These are phyloP conservation scores for Drosophila albomicans DNA, from an alignment of 1,140 invertebrate genomes.

Conservation along the genomic window DNA sequence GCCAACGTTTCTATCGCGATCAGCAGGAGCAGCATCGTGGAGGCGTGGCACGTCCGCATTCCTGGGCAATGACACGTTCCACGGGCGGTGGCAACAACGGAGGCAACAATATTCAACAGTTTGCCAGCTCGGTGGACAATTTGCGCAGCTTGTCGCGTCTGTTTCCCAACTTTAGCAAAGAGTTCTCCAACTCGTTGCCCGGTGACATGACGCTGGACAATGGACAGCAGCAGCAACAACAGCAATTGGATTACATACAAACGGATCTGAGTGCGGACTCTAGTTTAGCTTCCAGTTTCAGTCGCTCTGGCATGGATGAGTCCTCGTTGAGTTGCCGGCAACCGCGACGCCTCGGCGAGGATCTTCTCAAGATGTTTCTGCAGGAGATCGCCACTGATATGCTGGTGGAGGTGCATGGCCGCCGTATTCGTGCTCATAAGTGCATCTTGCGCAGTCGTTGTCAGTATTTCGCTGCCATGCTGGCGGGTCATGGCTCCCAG, in stretches of 20 bases:
- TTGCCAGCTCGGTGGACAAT: constrained; percentile 84
- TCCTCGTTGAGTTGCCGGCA: constrained; percentile 85
- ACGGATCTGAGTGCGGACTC: constrained; percentile 80
- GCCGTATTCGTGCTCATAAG: constrained; percentile 93
- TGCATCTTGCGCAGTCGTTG: constrained; percentile 95
- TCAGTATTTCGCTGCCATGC: constrained; percentile 95
- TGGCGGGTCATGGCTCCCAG: constrained; percentile 93
- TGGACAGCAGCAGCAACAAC: constrained; percentile 39
- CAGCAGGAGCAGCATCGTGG: constrained; percentile 86
- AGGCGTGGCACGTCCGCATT: constrained; percentile 83
- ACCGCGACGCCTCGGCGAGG: constrained; percentile 90
- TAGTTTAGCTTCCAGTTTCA: constrained; percentile 82
- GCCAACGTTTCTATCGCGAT: constrained; percentile 86
- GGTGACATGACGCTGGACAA: constrained; percentile 70
- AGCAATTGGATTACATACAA: constrained; percentile 79
- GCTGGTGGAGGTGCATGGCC: constrained; percentile 91
- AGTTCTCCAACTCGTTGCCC: constrained; percentile 81
- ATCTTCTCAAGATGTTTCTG: constrained; percentile 94
- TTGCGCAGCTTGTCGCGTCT: constrained; percentile 82
- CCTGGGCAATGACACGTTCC: constrained; percentile 87
- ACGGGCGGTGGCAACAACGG: constrained; percentile 80
- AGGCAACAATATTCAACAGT: constrained; percentile 78
- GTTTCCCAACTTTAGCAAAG: constrained; percentile 85
- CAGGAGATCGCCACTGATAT: constrained; percentile 95
- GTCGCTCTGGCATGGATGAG: constrained; percentile 84